Conservation (phyloP, 2,797 vertebrate genomes). For the Gallinago nigripennis region DNA sequence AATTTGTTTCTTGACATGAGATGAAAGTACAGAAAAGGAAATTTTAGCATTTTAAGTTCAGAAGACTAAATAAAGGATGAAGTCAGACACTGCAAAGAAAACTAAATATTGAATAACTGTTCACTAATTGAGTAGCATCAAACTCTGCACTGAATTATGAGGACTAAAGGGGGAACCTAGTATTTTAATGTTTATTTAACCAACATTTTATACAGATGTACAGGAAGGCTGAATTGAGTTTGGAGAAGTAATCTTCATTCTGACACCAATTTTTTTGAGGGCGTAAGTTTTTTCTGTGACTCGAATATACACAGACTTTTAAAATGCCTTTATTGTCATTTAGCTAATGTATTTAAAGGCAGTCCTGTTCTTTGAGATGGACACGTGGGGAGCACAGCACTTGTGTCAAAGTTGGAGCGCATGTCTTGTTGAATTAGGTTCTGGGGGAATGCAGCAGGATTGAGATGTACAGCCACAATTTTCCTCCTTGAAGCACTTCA, state of each 20-base stretch:
- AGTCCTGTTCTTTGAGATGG: neutral
- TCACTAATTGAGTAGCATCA: neutral
- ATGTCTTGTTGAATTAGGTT: neutral
- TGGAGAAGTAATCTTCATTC: neutral
- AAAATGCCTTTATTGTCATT: neutral
- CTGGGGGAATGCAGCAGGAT: neutral
- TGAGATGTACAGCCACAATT: neutral
- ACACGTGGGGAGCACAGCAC: neutral
- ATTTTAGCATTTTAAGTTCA: constrained; percentile 9
- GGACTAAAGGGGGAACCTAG: neutral
- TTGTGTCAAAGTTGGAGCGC: neutral
- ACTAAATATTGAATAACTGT: neutral
- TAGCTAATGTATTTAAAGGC: neutral
- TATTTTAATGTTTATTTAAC: constrained; percentile 9
- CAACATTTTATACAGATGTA: neutral
- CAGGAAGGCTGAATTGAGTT: neutral
- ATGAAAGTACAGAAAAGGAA: constrained; percentile 10
- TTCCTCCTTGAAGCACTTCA: neutral
- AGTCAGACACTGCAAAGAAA: neutral
- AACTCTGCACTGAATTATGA: neutral
- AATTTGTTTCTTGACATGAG: constrained; percentile 5
- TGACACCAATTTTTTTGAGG: neutral
- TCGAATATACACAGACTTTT: neutral
- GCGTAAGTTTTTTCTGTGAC: neutral
- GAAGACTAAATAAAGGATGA: constrained; percentile 42